A percentile compares a stretch with the other conserved stretches of the same genome.
Evolutionary conservation across 2,888 invertebrate genomes (phyloP).

Genomic region (Serripes groenlandicus): DNA sequence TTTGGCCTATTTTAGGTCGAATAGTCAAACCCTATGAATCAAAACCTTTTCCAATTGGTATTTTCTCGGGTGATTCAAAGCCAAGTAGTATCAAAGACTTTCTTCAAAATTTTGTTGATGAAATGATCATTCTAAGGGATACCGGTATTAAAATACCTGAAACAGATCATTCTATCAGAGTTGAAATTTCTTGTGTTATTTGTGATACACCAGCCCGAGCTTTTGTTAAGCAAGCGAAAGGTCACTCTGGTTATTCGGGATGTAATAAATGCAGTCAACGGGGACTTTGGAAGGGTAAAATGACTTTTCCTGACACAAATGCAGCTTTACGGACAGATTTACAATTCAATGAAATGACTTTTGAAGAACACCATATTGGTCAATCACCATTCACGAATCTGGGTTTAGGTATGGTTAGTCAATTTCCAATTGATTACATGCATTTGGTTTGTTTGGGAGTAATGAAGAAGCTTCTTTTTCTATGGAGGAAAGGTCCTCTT

Average conservation of each 20-base stretch:
- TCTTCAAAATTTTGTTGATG: conserved; percentile 50
- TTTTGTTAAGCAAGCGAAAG: conserved; percentile 75
- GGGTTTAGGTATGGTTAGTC: conserved; percentile 65
- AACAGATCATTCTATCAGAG: conserved; percentile 8
- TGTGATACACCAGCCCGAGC: conserved; percentile 81
- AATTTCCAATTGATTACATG: conserved; percentile 81
- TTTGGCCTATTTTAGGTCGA: conserved; percentile 50
- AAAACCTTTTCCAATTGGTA: conserved; percentile 39
- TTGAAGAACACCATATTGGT: conserved; percentile 67
- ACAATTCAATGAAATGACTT: conserved; percentile 58
- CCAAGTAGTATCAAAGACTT: conserved; percentile 47
- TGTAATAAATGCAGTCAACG: conserved; percentile 76
- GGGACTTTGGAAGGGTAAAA: conserved; percentile 50
- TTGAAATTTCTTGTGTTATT: conserved; percentile 64
- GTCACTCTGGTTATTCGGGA: conserved; percentile 76
- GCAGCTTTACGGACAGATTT: conserved; percentile 52
- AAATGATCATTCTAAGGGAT: conserved; percentile 48
- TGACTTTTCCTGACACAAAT: conserved; percentile 55
- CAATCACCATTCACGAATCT: conserved; percentile 56
- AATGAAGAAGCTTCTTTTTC: conserved; percentile 59
- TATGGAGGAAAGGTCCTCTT: conserved; percentile 68
- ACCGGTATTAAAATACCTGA: not conserved
- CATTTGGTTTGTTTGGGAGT: conserved; percentile 81
- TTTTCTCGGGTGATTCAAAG: conserved; percentile 41
- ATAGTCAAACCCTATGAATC: not conserved